Evolutionary conservation across 2,888 invertebrate species (phyloP), one percentile per base, ranked within the genome.

Genomic region (Alloscopus bannaensis): DNA sequence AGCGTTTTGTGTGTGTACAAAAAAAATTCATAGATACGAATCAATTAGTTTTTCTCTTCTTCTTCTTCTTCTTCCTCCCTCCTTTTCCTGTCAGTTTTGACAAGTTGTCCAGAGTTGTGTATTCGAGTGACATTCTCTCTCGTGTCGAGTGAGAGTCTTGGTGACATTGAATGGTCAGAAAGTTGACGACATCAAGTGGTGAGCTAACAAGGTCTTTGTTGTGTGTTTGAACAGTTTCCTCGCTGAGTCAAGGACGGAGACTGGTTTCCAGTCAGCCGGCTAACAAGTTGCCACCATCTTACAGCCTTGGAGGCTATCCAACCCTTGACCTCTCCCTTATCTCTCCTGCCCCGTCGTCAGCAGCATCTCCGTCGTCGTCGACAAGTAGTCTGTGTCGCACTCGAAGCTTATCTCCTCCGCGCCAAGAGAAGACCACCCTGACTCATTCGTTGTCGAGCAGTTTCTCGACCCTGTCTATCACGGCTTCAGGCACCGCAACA

Each of bases 201-300:
- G n/a, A n/a, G n/a, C 36, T 8, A 36, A 8, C 36, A 36, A 36
- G 36, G 36, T 36, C 36, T 36, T 36, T 13, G 18, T 50, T 50
- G 50, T 2, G 31, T 72, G n/a, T n/a, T n/a, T n/a, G n/a, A 66
- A 20, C 75, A 75, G 75, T 47, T 42, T 66, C 68, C 62, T 60
- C 50, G 26, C 45, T 60, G 68, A 76, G 36, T 76, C 68, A 68
- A 76, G 62, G 68, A 50, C 76, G 76, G 68, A 68, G 60, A 66
- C 75, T 75, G 66, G 68, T 76, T 76, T 68, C 60, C 76, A 76
- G 68, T 68, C 76, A 47, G 68, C 68, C 59, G 76, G 76, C 66
- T 76, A 76, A 76, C 68, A 76, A 29, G 50, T 47, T 45, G 45
- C 18, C n/a, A n/a, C n/a, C n/a, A n/a, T n/a, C n/a, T n/a, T n/a